These are phyloP conservation scores for Dorcus parallelipipedus DNA, from an alignment of 2,888 invertebrate species.

Conservation along the genomic window DNA sequence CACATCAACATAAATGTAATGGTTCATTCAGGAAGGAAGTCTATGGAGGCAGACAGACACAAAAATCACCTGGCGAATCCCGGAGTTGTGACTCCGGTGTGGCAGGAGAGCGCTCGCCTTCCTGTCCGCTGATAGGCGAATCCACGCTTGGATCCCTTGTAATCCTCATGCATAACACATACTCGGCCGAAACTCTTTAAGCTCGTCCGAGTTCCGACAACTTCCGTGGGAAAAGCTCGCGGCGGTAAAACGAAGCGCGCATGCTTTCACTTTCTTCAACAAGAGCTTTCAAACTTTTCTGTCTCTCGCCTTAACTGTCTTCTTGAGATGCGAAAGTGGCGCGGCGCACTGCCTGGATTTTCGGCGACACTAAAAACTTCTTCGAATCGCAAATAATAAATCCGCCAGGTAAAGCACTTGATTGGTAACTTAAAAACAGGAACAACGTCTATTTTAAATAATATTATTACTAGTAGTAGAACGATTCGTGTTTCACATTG, in stretches of 20 bases:
- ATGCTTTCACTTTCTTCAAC: neutral
- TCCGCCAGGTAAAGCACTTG: neutral
- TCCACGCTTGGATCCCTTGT: slow-evolving; percentile 41
- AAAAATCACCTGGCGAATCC: slow-evolving; percentile 44
- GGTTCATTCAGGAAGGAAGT: slow-evolving; percentile 1
- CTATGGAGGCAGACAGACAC: slow-evolving; percentile 31
- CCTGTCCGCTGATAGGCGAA: slow-evolving; percentile 38
- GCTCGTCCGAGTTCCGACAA: neutral
- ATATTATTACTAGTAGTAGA: neutral
- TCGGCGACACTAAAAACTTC: no score
- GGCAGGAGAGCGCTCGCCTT: slow-evolving; percentile 42
- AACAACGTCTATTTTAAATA: slow-evolving; percentile 1
- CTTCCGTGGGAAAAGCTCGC: neutral
- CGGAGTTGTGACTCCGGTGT: slow-evolving; percentile 38
- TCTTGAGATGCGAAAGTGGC: no score
- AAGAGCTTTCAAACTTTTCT: no score
- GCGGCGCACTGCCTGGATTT: no score
- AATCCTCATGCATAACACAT: slow-evolving; percentile 31
- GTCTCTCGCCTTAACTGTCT: no score
- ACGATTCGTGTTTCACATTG: neutral
- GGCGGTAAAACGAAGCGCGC: neutral
- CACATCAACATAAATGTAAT: neutral
- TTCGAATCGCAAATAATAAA: no score
- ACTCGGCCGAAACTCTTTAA: neutral
- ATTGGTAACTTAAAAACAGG: slow-evolving; percentile 7